phyloP scores from a whole-genome alignment of 1,140 invertebrate genomes.

The Leucophenga varia region DNA sequence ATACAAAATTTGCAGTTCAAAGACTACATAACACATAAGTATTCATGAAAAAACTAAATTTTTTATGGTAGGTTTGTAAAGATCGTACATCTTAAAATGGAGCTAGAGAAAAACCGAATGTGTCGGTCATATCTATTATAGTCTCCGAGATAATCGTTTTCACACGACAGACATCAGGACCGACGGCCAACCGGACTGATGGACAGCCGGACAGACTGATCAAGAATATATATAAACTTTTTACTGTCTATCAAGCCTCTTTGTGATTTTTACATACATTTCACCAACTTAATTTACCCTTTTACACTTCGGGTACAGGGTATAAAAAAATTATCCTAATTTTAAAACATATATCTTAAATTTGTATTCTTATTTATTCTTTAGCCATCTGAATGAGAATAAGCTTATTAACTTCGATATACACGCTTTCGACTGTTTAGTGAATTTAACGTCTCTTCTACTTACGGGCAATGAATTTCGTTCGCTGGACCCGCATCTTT shows the following conservation, averaged over 20 bases:
- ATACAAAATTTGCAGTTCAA: too few species aligned
- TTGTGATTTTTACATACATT: not conserved
- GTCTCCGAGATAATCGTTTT: too few species aligned
- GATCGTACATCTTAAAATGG: too few species aligned
- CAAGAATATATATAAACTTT: slow-evolving; percentile 21
- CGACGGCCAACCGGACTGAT: not conserved
- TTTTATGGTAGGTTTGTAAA: too few species aligned
- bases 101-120: too few species aligned
- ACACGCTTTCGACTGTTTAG: slow-evolving; percentile 44
- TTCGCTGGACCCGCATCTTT: slow-evolving; percentile 53
- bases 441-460: slow-evolving; percentile 42
- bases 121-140: too few species aligned
- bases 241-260: not conserved
- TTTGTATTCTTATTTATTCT: not conserved
- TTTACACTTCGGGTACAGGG: slow-evolving; percentile 31
- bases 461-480: slow-evolving; percentile 56
- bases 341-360: not conserved
- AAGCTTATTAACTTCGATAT: slow-evolving; percentile 53
- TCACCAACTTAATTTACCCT: not conserved
- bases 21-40: too few species aligned
- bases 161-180: too few species aligned
- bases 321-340: slow-evolving; percentile 8
- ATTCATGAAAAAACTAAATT: too few species aligned
- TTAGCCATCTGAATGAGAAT: slow-evolving; percentile 45
- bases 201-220: not conserved